Percentiles rank a stretch among this genome's conserved stretches.
Evolutionary conservation across 2,113 vertebrate genomes (phyloP).

Genomic region (Onychostoma macrolepis): DNA sequence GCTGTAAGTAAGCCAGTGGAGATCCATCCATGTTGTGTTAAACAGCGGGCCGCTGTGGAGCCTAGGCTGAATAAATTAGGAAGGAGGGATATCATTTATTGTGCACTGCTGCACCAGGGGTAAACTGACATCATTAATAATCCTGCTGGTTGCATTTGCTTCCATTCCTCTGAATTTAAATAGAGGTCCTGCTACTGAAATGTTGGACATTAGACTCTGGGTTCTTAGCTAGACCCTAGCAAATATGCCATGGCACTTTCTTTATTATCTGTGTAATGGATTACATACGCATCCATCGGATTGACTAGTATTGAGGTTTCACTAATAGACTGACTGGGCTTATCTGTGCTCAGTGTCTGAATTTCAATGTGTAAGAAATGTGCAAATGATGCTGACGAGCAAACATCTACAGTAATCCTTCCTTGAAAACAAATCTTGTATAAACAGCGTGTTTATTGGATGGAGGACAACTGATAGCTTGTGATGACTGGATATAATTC

Average conservation of each 20-base stretch:
- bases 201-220: constrained; percentile 1
- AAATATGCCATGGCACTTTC: constrained; percentile 25
- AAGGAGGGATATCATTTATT: constrained; percentile 59
- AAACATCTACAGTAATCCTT: constrained; percentile 15
- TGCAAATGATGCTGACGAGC: background rate
- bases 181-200: constrained; percentile 48
- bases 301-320: background rate
- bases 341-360: constrained; percentile 6
- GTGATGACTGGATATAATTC: background rate
- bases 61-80: constrained; percentile 55
- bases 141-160: constrained; percentile 34
- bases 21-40: constrained; percentile 60
- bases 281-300: background rate
- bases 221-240: background rate
- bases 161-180: constrained; percentile 50
- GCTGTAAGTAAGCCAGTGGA: constrained; percentile 51
- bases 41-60: constrained; percentile 50
- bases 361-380: constrained; percentile 1
- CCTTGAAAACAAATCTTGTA: background rate
- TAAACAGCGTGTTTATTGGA: constrained; percentile 15
- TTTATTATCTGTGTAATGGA: constrained; percentile 39
- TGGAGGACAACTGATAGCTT: background rate
- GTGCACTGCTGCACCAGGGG: constrained; percentile 48
- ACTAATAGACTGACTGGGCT: constrained; percentile 10
- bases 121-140: constrained; percentile 67